Base-by-base conservation (phyloP, 2,888 invertebrate species). In the Cheilosia urbana region DNA sequence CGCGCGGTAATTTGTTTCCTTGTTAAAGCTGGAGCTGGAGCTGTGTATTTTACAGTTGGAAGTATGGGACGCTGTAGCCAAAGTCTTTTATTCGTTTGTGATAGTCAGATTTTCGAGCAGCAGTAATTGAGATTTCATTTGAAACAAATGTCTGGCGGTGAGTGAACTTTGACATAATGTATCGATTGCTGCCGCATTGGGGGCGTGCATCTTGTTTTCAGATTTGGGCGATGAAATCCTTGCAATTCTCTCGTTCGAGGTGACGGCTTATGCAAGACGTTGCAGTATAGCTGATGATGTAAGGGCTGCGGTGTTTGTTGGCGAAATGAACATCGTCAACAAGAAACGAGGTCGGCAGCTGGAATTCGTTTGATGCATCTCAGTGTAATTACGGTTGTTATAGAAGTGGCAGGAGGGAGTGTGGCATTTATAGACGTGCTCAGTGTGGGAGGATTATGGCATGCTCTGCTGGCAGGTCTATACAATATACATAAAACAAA, bases 101-200 rank as follows among this genome's bases (percentile, higher is more conserved):
- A 66, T 62, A 76, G 76, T 81, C 81, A 63, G 68, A 76, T 81
- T 85, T 51, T 63, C 57, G 55, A 76, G 71, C 72, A 85, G 68
- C 81, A 72, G 85, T 81, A 85, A 85, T 85, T 85, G 85, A 85
- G 85, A 81, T 85, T 85, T 85, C 81, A 81, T 71, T 85, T 55
- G 76, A 72, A 81, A 85, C 72, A 85, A 77, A 85, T 65, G 68
- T 62, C 71, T 65, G 51, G 51, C 5, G 13, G 21, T n/a, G 58
- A 51, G 40, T 81, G 85, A 85, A 81, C 85, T 81, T 71, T 85
- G 85, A 85, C 85, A 85, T 85, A 81, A 81, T 72, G 72, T 57
- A 78, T 81, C 81, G 85, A 85, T 81, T 53, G 76, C 57, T 58
- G 9, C 13, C 80, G 34, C 58, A 65, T 57, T 79, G 79, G 80